These are phyloP conservation scores for Typhlomys cinereus DNA, from an alignment of 2,113 vertebrate genomes.

Conservation along the genomic window DNA sequence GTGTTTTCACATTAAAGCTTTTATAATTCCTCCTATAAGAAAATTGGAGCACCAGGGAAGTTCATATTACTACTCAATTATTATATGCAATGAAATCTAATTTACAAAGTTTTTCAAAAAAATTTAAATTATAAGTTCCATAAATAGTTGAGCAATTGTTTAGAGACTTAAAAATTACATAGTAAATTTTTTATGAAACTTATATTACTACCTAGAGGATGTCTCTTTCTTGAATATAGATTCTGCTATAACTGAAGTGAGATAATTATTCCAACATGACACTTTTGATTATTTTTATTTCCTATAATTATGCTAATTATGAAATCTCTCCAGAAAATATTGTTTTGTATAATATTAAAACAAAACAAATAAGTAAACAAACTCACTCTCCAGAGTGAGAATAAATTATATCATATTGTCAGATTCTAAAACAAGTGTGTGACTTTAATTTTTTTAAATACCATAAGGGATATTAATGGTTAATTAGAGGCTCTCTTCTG, in stretches of 20 bases:
- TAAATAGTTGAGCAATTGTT: background rate
- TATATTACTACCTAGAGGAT: background rate
- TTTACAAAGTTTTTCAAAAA: background rate
- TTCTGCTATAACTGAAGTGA: background rate
- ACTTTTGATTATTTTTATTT: background rate
- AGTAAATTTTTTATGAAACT: background rate
- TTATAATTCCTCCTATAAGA: conserved; percentile 50
- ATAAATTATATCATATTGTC: background rate
- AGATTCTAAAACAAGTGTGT: background rate
- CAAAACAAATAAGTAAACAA: background rate
- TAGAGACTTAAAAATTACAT: background rate
- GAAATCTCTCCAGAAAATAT: background rate
- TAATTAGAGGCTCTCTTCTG: background rate
- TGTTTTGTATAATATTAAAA: background rate
- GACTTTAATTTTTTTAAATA: background rate
- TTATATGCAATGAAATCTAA: background rate
- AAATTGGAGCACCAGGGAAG: conserved; percentile 39
- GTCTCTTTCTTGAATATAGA: background rate
- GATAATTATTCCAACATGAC: background rate
- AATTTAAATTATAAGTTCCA: background rate
- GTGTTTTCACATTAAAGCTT: conserved; percentile 44
- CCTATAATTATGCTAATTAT: background rate
- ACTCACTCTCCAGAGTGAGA: background rate
- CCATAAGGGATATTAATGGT: background rate
- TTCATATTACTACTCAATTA: background rate